Evolutionary conservation across 1,140 invertebrate species (phyloP).

Genomic region (Dendroctonus valens): DNA sequence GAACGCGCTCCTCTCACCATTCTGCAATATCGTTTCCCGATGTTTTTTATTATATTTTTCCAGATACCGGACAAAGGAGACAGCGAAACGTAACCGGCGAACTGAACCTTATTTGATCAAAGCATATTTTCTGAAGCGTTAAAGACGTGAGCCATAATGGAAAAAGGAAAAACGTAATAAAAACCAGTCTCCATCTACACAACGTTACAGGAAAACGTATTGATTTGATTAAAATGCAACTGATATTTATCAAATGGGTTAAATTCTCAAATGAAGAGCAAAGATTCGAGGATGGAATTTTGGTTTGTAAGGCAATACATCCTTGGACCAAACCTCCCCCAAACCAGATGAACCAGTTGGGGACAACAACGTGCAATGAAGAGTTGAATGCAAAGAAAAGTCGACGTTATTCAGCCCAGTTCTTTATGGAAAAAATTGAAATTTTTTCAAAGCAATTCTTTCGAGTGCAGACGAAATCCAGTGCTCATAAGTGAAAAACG

Average conservation of each 20-base stretch:
- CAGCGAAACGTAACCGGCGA: conserved; percentile 32
- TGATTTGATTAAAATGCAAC: conserved; percentile 2
- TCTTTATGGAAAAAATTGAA: too few relatives aligned
- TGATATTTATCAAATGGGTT: too few relatives aligned
- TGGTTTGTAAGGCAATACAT: too few relatives aligned
- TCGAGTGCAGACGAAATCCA: background rate
- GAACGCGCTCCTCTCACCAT: too few relatives aligned
- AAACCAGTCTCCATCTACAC: conserved; percentile 3
- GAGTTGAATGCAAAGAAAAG: too few relatives aligned
- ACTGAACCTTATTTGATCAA: conserved; percentile 40
- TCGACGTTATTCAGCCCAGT: too few relatives aligned
- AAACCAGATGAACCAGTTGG: too few relatives aligned
- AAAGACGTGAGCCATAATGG: conserved; percentile 34
- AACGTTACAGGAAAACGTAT: conserved; percentile 6
- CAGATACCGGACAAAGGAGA: conserved; percentile 29
- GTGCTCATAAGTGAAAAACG: conserved; percentile 1
- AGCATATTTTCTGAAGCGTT: conserved; percentile 37
- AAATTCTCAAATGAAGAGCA: too few relatives aligned
- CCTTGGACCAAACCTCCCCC: too few relatives aligned
- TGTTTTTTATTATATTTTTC: conserved; percentile 28
- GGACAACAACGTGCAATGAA: too few relatives aligned
- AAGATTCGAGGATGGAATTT: too few relatives aligned
- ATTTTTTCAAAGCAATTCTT: background rate
- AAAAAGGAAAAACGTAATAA: conserved; percentile 30
- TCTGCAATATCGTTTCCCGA: background rate